Evolutionary conservation across 2,113 vertebrate species (phyloP), one percentile per base, ranked within the genome.

Genomic region (Cyprinus carpio): DNA sequence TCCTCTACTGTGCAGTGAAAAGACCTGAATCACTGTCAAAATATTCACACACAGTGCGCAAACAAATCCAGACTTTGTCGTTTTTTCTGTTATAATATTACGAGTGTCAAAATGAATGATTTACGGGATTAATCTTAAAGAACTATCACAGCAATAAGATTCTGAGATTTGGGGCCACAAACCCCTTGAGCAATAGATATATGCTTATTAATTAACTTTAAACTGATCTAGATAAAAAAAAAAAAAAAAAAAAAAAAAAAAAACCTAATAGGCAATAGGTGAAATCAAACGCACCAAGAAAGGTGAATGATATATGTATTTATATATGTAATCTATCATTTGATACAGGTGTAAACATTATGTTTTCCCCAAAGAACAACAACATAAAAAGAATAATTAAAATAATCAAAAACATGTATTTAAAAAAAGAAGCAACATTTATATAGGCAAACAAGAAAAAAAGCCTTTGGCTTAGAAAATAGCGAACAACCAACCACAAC

Each of bases 331-430:
- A 94, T 94, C 91, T 93, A 92, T 90, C 91, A 90, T 92, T 94
- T 91, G 89, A 92, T 94, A 94, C 93, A 94, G 88, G 89, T 94
- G 93, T 95, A 94, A 94, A 95, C 94, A 92, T 86, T 90, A 92
- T 84, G 84, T 92, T 91, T 92, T 89, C 83, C 86, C 90, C 37
- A 40, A 43, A 43, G 40, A 43, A 54, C 51, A 54, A 54, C 87
- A 86, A 84, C 80, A 86, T 54, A 81, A 89, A 82, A 90, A 67
- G 46, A 65, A 77, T 76, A 84, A 85, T 74, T 75, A 89, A 83
- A 92, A 92, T 87, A 89, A 88, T 84, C 83, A 67, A 89, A 91
- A 90, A 94, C 85, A 81, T 74, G 56, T 31, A 69, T 75, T 72
- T 67, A 9, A 74, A 46, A 84, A 84, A 72, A 82, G 27, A 18